phyloP scores from a whole-genome alignment of 2,888 invertebrate genomes.

The Athripsodes cinereus region DNA sequence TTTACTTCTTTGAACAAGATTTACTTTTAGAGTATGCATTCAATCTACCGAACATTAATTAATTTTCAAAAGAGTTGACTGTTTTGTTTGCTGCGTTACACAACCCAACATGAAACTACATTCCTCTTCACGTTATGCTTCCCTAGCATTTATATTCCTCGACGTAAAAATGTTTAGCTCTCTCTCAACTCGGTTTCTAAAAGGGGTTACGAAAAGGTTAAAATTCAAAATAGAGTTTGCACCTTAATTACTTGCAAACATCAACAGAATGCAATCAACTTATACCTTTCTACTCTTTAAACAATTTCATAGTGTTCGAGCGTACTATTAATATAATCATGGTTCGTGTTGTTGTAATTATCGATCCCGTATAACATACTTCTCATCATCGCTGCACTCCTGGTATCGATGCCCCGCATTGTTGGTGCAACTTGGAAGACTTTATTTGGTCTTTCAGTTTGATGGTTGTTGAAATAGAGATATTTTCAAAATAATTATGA shows the following conservation, averaged over 20 bases:
- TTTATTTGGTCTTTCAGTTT: too few relatives aligned
- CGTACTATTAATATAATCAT: too few relatives aligned
- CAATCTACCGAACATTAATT: too few relatives aligned
- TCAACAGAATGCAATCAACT: background rate
- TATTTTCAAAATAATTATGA: too few relatives aligned
- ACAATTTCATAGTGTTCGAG: background rate
- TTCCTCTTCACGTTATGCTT: background rate
- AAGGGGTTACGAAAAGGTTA: background rate
- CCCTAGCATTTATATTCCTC: background rate
- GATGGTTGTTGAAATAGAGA: too few relatives aligned
- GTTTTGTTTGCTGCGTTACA: too few relatives aligned
- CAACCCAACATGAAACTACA: too few relatives aligned
- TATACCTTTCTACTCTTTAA: background rate
- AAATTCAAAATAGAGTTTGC: background rate
- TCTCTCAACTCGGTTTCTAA: background rate
- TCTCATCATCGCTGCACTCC: background rate
- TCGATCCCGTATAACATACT: conserved; percentile 11
- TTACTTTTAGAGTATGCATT: too few relatives aligned
- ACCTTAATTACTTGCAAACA: background rate
- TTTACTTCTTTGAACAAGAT: too few relatives aligned
- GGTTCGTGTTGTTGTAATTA: background rate
- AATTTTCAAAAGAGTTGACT: too few relatives aligned
- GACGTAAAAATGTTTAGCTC: background rate
- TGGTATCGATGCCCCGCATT: conserved; percentile 11
- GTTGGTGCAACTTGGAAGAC: conserved; percentile 12